These are phyloP conservation scores for Epizoanthus scotinus DNA, from an alignment of 92 coral and sea anemone species.

Conservation along the genomic window DNA sequence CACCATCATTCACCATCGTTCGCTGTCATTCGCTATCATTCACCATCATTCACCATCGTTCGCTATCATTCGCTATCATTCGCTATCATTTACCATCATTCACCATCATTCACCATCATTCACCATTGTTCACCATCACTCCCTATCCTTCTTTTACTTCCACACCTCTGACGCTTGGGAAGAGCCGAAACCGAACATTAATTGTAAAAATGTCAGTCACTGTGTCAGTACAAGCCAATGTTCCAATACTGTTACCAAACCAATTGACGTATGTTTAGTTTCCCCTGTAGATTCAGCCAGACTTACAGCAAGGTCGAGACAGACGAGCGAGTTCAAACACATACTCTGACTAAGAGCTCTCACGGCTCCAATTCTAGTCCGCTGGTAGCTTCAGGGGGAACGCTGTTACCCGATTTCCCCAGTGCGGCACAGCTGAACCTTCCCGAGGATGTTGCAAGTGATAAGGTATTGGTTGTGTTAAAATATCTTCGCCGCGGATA, in stretches of 20 bases:
- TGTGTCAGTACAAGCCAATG: neutral
- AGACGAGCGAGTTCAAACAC: constrained; percentile 72
- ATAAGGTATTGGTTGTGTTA: constrained; percentile 61
- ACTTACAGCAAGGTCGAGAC: constrained; percentile 83
- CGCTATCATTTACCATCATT: too few relatives aligned
- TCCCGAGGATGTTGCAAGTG: constrained; percentile 82
- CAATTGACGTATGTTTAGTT: neutral
- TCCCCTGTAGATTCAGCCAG: constrained; percentile 73
- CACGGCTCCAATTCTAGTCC: constrained; percentile 74
- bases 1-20: too few relatives aligned
- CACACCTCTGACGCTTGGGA: too few relatives aligned
- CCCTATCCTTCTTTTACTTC: too few relatives aligned
- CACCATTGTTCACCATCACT: too few relatives aligned
- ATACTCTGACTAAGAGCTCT: constrained; percentile 54
- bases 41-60: too few relatives aligned
- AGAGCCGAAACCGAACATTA: neutral
- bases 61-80: too few relatives aligned
- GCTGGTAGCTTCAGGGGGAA: constrained; percentile 91
- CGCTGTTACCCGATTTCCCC: constrained; percentile 93
- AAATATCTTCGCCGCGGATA: neutral
- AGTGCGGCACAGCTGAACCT: constrained; percentile 71
- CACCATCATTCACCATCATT: too few relatives aligned
- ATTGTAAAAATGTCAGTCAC: neutral
- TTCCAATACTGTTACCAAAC: neutral
- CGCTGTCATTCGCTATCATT: too few relatives aligned